Evolutionary conservation across 2,888 invertebrate genomes (phyloP), one percentile per base, ranked within the genome.

Genomic region (Vesta saturnalis): DNA sequence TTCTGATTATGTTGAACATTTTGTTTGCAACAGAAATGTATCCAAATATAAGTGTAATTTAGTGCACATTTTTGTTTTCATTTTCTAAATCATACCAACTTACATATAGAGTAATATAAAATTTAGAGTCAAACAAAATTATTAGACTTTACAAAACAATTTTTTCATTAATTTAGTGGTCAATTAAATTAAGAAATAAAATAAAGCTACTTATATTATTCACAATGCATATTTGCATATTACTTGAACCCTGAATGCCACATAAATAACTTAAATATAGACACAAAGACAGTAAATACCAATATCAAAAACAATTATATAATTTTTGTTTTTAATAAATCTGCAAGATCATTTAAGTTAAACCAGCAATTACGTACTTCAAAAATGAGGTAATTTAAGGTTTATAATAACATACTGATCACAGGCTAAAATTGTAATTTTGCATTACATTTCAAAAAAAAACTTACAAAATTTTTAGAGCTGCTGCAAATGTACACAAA

Each of bases 171-270:
- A 54, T 55, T 66, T 52, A 67, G 56, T 67, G 68, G 68, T 61
- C 63, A 49, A 71, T 66, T 69, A 69, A 71, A 68, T 65, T 68
- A 67, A 43, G 49, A 65, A 65, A 60, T 69, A 19, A n/a, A 72
- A 66, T 67, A 73, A 67, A 71, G 60, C 68, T 70, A 71, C 60
- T 64, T 67, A 67, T 64, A 62, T 61, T 72, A 70, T 65, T 72
- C 69, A 65, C 61, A 60, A 68, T 61, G 64, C 70, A 63, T 69
- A 67, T 39, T 68, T 65, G 60, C 64, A 70, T 61, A 63, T 69
- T 71, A 67, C 64, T 67, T 64, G 77, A 79, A 80, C 80, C 79
- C 79, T 79, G 80, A 77, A 80, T 76, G 79, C 78, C 79, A 77
- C 77, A 77, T 74, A 72, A 63, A 70, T 39, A 4, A 57, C 61